Conservation (phyloP, 2,113 vertebrate genomes). For the Tiliqua scincoides region DNA sequence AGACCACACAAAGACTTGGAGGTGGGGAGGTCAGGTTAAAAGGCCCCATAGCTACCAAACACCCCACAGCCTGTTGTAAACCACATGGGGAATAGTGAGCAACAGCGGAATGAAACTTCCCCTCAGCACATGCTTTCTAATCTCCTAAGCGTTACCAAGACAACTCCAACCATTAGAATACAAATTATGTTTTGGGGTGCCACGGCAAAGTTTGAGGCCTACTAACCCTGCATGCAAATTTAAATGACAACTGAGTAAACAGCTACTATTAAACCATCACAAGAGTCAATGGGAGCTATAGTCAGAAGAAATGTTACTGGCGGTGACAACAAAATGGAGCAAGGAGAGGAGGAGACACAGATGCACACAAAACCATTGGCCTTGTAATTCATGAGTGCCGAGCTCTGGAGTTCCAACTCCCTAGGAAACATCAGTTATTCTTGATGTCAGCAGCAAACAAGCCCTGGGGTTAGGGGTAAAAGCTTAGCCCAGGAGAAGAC, state of each 20-base stretch:
- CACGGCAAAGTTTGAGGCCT: constrained; percentile 64
- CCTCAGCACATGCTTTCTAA: constrained; percentile 85
- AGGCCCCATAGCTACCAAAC: constrained; percentile 71
- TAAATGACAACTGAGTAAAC: constrained; percentile 83
- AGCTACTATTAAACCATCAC: constrained; percentile 81
- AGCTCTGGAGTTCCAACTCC: constrained; percentile 47
- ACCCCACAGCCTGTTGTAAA: constrained; percentile 67
- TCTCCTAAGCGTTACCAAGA: constrained; percentile 91
- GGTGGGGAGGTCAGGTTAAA: constrained; percentile 32
- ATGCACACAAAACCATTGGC: constrained; percentile 57
- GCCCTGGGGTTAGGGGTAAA: constrained; percentile 5
- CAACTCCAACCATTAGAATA: constrained; percentile 84
- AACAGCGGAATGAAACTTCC: constrained; percentile 78
- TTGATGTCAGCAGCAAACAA: constrained; percentile 59
- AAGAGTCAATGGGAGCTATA: constrained; percentile 72
- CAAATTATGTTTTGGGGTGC: constrained; percentile 83
- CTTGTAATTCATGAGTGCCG: constrained; percentile 68
- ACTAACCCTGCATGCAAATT: constrained; percentile 77
- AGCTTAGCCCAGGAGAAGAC: constrained; percentile 34
- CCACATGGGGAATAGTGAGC: constrained; percentile 73
- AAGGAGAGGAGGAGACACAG: constrained; percentile 73
- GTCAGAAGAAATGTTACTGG: constrained; percentile 73
- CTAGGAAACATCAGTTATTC: constrained; percentile 68
- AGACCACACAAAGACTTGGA: not conserved
- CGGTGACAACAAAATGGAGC: constrained; percentile 69